Evolutionary conservation across 2,113 vertebrate genomes (phyloP).

Genomic region (Gracilinanus agilis): DNA sequence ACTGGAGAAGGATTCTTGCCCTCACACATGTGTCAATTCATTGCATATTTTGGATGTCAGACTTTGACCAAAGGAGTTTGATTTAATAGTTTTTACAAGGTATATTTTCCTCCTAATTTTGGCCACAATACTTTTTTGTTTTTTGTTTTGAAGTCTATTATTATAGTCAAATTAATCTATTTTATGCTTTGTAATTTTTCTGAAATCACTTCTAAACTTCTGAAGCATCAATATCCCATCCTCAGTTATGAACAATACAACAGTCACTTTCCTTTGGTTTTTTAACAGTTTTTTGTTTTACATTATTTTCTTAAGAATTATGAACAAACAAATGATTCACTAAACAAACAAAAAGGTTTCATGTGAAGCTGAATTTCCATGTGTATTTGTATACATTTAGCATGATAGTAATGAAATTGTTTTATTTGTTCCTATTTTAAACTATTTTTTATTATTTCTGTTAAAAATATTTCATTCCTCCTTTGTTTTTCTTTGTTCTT

Average conservation of each 20-base stretch:
- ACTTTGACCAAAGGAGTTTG: neutral
- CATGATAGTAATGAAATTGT: neutral
- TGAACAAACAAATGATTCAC: neutral
- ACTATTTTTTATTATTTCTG: neutral
- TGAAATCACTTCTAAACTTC: neutral
- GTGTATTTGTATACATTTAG: neutral
- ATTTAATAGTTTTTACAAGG: neutral
- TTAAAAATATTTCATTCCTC: neutral
- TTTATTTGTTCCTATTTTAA: neutral
- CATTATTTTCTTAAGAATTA: neutral
- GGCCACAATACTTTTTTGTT: neutral
- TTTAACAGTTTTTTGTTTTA: neutral
- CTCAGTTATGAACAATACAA: neutral
- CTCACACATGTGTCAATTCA: neutral
- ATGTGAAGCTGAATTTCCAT: neutral
- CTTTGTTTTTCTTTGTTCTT: neutral
- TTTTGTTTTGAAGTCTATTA: neutral
- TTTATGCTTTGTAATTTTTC: neutral
- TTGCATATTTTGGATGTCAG: neutral
- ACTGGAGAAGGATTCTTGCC: neutral
- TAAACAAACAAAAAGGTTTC: neutral
- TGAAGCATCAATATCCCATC: neutral
- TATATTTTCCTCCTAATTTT: neutral
- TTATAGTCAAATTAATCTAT: neutral
- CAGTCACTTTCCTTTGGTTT: neutral